Percentiles rank a stretch among this genome's conserved stretches.
Evolutionary conservation across 2,113 vertebrate genomes (phyloP).

Genomic region (Morone chrysops): DNA sequence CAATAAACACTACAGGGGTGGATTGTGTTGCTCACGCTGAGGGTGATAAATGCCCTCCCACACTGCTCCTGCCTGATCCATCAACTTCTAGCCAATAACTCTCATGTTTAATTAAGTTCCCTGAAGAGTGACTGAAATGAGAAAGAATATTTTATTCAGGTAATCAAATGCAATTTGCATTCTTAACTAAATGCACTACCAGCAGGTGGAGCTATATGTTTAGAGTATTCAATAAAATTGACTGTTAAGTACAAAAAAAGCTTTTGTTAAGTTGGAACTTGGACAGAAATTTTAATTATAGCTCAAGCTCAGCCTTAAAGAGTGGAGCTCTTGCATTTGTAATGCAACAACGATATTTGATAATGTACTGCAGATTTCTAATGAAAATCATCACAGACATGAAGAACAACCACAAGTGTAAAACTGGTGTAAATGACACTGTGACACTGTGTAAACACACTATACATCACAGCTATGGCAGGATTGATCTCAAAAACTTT

Average conservation of each 20-base stretch:
- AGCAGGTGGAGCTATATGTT: slow-evolving; percentile 67
- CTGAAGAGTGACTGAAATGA: not conserved
- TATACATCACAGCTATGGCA: not conserved
- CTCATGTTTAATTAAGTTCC: slow-evolving; percentile 15
- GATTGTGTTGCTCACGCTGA: slow-evolving; percentile 29
- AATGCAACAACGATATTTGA: not conserved
- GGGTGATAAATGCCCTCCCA: slow-evolving; percentile 37
- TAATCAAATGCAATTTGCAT: not conserved
- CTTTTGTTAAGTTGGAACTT: not conserved
- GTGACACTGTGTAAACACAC: too few species aligned
- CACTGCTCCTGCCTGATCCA: slow-evolving; percentile 8
- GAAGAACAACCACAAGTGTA: not conserved
- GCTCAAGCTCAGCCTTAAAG: not conserved
- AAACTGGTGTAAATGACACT: not conserved
- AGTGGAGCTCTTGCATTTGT: not conserved
- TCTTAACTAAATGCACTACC: slow-evolving; percentile 50
- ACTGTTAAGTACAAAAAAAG: not conserved
- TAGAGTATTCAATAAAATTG: not conserved
- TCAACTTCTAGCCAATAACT: slow-evolving; percentile 27
- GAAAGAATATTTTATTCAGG: not conserved
- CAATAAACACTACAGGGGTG: slow-evolving; percentile 6
- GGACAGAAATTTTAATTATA: not conserved
- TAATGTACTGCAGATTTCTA: not conserved
- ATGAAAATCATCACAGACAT: not conserved
- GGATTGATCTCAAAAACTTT: not conserved